Conservation (phyloP, 2,888 invertebrate species). For the Diaprepes abbreviatus region DNA sequence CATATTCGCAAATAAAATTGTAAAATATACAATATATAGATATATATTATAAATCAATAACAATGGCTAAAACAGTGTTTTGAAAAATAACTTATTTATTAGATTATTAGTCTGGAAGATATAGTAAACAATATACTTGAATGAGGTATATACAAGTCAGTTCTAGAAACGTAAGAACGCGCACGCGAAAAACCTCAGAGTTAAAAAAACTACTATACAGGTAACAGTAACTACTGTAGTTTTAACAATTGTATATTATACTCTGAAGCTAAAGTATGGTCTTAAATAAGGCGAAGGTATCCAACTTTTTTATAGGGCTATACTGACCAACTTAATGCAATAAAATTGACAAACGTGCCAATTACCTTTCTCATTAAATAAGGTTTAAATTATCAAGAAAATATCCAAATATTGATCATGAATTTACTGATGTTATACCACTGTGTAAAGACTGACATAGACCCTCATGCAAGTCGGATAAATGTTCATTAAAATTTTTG, state of each 20-base stretch:
- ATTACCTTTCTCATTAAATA: too few species aligned
- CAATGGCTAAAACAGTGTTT: constrained; percentile 23
- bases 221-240: background rate
- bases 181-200: constrained; percentile 5
- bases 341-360: too few species aligned
- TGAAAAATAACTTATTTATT: background rate
- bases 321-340: too few species aligned
- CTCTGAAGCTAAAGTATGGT: constrained; percentile 3
- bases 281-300: too few species aligned
- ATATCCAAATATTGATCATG: too few species aligned
- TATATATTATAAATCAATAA: constrained; percentile 29
- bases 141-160: constrained; percentile 23
- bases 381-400: too few species aligned
- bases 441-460: too few species aligned
- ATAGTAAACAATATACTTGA: constrained; percentile 12
- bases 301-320: too few species aligned
- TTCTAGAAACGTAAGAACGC: constrained; percentile 25
- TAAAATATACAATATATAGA: constrained; percentile 26
- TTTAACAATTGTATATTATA: background rate
- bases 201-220: constrained; percentile 4
- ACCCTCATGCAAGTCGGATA: too few species aligned
- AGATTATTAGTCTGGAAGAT: constrained; percentile 23
- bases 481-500: too few species aligned
- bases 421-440: too few species aligned
- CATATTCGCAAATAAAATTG: constrained; percentile 24